phyloP scores from a whole-genome alignment of 2,113 vertebrate species.

The Anolis carolinensis region DNA sequence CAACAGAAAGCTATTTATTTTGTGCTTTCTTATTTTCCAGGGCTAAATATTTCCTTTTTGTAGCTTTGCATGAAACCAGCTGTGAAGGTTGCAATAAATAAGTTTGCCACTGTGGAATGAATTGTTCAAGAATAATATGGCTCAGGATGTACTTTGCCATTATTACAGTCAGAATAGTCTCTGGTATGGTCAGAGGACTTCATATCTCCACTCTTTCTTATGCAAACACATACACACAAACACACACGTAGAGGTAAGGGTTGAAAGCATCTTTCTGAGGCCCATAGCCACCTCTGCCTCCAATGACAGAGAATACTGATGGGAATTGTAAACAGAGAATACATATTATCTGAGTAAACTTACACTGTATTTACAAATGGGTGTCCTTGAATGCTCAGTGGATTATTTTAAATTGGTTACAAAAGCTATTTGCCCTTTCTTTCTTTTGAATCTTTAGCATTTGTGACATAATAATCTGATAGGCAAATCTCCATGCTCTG shows the following conservation, averaged over 20 bases:
- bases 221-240: neutral
- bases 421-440: constrained; percentile 62
- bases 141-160: constrained; percentile 41
- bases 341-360: constrained; percentile 60
- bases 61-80: constrained; percentile 60
- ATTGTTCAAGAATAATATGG: constrained; percentile 50
- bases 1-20: constrained; percentile 66
- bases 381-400: constrained; percentile 49
- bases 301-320: constrained; percentile 40
- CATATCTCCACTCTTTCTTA: neutral
- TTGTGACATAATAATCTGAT: constrained; percentile 68
- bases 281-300: constrained; percentile 32
- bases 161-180: constrained; percentile 63
- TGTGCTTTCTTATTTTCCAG: constrained; percentile 56
- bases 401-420: constrained; percentile 64
- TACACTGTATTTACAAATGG: constrained; percentile 53
- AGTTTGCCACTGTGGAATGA: constrained; percentile 59
- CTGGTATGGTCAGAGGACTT: constrained; percentile 21
- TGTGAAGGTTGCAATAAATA: constrained; percentile 66
- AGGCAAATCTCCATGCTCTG: constrained; percentile 63
- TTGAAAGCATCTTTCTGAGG: constrained; percentile 58
- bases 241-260: constrained; percentile 10
- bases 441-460: constrained; percentile 65
- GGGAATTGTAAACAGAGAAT: constrained; percentile 42
- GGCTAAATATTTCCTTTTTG: constrained; percentile 53